Evolutionary conservation across 2,797 vertebrate genomes (phyloP).

Genomic region (Hipposideros larvatus): DNA sequence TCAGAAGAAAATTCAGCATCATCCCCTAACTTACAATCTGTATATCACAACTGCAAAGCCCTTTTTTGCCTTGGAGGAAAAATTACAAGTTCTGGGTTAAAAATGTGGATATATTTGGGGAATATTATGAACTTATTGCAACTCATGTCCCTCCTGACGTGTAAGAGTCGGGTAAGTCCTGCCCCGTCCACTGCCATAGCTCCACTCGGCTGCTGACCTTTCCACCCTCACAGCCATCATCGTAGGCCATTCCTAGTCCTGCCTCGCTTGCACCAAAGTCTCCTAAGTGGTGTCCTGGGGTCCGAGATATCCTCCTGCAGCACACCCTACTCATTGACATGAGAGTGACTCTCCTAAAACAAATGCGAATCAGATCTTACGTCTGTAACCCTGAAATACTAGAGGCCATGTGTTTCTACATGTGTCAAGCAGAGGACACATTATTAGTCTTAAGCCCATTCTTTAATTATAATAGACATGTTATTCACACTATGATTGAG

Average conservation of each 20-base stretch:
- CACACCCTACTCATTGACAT: too few species aligned
- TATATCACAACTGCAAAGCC: background rate
- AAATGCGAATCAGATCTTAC: background rate
- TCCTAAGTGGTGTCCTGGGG: background rate
- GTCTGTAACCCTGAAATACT: too few species aligned
- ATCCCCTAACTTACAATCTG: background rate
- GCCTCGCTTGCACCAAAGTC: accelerated
- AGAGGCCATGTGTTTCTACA: background rate
- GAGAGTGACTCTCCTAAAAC: background rate
- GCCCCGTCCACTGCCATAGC: background rate
- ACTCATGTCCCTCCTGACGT: background rate
- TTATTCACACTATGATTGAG: background rate
- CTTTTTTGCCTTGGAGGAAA: too few species aligned
- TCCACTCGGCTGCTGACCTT: too few species aligned
- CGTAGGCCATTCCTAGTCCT: background rate
- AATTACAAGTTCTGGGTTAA: too few species aligned
- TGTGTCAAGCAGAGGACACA: background rate
- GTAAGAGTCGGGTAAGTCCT: background rate
- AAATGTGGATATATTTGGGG: too few species aligned
- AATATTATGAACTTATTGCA: too few species aligned
- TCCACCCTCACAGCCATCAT: background rate
- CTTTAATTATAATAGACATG: background rate
- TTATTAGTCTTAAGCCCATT: background rate
- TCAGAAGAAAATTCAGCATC: background rate
- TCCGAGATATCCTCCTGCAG: background rate